Conservation (phyloP, 2,888 invertebrate genomes). For the Phymatocera aterrima region DNA sequence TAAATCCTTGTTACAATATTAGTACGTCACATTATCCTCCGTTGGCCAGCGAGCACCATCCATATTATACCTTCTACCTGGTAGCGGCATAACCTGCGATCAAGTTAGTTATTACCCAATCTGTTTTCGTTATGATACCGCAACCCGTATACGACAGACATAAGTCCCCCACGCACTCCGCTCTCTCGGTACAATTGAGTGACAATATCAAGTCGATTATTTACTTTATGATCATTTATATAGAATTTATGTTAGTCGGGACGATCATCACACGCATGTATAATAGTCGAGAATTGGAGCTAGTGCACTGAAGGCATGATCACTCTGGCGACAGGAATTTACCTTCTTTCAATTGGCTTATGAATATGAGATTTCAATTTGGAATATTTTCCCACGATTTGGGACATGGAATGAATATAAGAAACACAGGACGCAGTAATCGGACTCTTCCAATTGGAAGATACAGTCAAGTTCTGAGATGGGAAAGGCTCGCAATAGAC, state of each 20-base stretch:
- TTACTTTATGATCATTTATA: neutral
- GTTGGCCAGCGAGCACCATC: slow-evolving; percentile 12
- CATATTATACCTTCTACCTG: slow-evolving; percentile 32
- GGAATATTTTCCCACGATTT: neutral
- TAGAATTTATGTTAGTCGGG: slow-evolving; percentile 6
- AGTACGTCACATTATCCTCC: slow-evolving; percentile 37
- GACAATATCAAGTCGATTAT: slow-evolving; percentile 25
- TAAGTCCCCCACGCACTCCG: neutral
- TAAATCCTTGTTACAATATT: slow-evolving; percentile 45
- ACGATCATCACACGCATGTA: neutral
- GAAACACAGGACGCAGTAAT: neutral
- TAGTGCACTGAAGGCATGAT: neutral
- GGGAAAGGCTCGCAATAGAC: slow-evolving; percentile 10
- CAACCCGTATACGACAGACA: slow-evolving; percentile 25
- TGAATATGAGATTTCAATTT: no score
- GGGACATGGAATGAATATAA: neutral
- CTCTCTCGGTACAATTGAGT: slow-evolving; percentile 6
- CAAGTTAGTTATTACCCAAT: slow-evolving; percentile 48
- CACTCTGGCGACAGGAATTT: neutral
- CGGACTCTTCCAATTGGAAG: neutral
- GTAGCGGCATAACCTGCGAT: slow-evolving; percentile 46
- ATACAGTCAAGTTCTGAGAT: slow-evolving; percentile 35
- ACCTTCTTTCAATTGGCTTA: no score
- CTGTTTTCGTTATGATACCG: slow-evolving; percentile 45
- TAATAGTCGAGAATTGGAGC: neutral